A percentile compares a stretch with the other conserved stretches of the same genome.
These are phyloP conservation scores for Drosophila eugracilis DNA, from an alignment of 1,140 invertebrate species.

Conservation along the genomic window DNA sequence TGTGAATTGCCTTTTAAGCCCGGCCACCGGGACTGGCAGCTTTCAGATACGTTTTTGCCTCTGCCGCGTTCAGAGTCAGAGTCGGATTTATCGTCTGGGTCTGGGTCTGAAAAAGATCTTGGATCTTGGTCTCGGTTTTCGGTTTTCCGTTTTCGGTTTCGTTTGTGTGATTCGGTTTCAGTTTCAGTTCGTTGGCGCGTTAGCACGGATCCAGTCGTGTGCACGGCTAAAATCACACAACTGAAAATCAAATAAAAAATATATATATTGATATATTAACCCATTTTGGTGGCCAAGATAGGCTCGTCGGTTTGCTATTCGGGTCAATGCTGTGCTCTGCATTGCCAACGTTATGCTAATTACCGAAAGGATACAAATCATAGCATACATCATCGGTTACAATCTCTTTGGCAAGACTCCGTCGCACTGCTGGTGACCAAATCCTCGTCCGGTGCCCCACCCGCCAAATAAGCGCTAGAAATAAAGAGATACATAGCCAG, in stretches of 20 bases:
- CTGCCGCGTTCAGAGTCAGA: conserved; percentile 65
- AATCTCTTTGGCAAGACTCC: conserved; percentile 83
- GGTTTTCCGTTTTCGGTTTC: conserved; percentile 27
- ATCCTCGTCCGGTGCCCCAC: conserved; percentile 13
- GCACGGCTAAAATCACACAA: conserved; percentile 8
- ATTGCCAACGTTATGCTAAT: conserved; percentile 84
- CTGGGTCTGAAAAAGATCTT: conserved; percentile 48
- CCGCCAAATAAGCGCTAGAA: conserved; percentile 26
- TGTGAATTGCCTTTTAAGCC: conserved; percentile 80
- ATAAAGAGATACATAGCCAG: conserved; percentile 19
- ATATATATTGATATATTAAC: background rate
- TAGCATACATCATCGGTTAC: conserved; percentile 83
- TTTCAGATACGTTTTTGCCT: conserved; percentile 83
- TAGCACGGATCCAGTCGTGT: conserved; percentile 40
- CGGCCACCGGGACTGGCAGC: conserved; percentile 56
- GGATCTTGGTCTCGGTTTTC: conserved; percentile 27
- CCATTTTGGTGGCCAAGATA: conserved; percentile 63
- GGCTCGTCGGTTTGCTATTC: conserved; percentile 65
- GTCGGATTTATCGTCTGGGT: conserved; percentile 49
- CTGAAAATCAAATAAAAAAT: background rate
- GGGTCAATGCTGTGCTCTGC: conserved; percentile 74
- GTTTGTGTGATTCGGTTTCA: conserved; percentile 7
- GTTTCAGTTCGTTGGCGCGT: conserved; percentile 43
- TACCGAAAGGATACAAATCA: conserved; percentile 84
- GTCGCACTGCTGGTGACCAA: conserved; percentile 54